Evolutionary conservation across 1,140 invertebrate genomes (phyloP).

Genomic region (Heliconius congener): DNA sequence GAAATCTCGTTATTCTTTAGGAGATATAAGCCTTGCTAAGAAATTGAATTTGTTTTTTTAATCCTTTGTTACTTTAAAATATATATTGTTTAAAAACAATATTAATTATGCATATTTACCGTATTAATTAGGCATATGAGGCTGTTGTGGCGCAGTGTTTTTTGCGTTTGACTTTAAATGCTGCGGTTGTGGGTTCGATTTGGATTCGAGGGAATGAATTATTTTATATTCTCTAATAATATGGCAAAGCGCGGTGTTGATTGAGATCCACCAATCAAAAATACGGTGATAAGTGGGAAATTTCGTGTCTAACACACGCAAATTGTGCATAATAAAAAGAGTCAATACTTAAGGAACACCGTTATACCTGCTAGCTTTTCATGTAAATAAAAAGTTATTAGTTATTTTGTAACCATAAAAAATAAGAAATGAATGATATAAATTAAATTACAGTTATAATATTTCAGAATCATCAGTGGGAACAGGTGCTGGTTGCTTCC

Average conservation of each 20-base stretch:
- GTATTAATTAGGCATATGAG: neutral
- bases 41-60: slow-evolving; percentile 7
- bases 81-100: neutral
- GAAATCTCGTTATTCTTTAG: slow-evolving; percentile 76
- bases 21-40: neutral
- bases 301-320: too few relatives aligned
- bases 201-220: too few relatives aligned
- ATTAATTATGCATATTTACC: neutral
- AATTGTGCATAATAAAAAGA: too few relatives aligned
- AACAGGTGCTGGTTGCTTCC: slow-evolving; percentile 87
- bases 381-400: neutral
- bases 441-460: neutral
- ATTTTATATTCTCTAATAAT: too few relatives aligned
- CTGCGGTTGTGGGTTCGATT: too few relatives aligned
- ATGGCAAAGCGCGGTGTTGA: too few relatives aligned
- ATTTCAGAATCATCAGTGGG: slow-evolving; percentile 92
- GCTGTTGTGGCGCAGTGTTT: too few relatives aligned
- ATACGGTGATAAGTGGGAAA: too few relatives aligned
- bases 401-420: neutral
- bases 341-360: too few relatives aligned
- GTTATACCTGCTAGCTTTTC: neutral
- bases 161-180: too few relatives aligned
- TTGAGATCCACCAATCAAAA: too few relatives aligned
- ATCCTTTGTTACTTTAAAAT: neutral
- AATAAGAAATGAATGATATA: neutral